These are phyloP conservation scores for Amiota mariae DNA, from an alignment of 2,888 invertebrate species.

Conservation along the genomic window DNA sequence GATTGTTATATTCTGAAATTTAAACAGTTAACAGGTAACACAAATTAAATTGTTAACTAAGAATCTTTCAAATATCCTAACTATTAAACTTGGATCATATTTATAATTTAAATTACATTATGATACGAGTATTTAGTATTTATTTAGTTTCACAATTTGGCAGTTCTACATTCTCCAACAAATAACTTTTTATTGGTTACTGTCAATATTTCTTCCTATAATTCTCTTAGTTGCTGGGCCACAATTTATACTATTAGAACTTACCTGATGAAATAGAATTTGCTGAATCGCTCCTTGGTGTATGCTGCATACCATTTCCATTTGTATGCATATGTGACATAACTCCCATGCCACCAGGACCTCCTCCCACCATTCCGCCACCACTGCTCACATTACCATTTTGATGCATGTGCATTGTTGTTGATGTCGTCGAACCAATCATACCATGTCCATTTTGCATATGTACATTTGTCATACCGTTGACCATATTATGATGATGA, in stretches of 20 bases:
- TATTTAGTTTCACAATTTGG: too few relatives aligned
- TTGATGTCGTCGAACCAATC: constrained; percentile 57
- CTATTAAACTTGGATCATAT: too few relatives aligned
- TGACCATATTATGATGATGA: constrained; percentile 40
- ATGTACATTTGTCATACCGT: constrained; percentile 41
- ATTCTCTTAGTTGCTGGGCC: too few relatives aligned
- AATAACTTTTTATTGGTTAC: too few relatives aligned
- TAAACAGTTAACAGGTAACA: too few relatives aligned
- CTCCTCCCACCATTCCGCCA: constrained; percentile 34
- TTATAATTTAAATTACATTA: too few relatives aligned
- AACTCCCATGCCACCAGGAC: constrained; percentile 34
- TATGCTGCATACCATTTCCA: constrained; percentile 66
- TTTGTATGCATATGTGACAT: constrained; percentile 33
- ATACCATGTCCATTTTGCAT: constrained; percentile 54
- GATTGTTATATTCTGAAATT: too few relatives aligned
- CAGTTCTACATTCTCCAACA: too few relatives aligned
- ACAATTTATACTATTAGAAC: constrained; percentile 39
- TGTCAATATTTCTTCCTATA: too few relatives aligned
- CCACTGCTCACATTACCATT: constrained; percentile 48
- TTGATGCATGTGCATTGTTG: constrained; percentile 53
- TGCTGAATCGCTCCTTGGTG: constrained; percentile 73
- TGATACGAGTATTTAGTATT: too few relatives aligned
- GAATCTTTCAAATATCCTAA: too few relatives aligned
- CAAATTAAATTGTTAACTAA: too few relatives aligned
- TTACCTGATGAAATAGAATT: constrained; percentile 74